A percentile compares a stretch with the other conserved stretches of the same genome.
Evolutionary conservation across 2,113 vertebrate species (phyloP).

Genomic region (Ramphastos sulfuratus): DNA sequence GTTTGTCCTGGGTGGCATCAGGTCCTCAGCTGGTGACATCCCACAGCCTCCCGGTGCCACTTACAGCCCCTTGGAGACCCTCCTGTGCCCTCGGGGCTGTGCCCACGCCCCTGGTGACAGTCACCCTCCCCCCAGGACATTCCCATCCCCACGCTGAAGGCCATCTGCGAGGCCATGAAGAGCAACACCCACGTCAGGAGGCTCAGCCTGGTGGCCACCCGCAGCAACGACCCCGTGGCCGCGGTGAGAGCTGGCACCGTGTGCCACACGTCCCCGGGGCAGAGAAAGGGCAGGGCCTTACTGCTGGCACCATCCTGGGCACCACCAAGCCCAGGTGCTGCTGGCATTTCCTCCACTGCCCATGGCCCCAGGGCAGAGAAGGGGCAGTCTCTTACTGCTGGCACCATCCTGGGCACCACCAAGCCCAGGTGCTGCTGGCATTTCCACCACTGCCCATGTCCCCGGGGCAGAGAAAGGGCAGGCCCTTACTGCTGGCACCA

Average conservation of each 20-base stretch:
- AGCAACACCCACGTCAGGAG: constrained; percentile 85
- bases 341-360: not conserved
- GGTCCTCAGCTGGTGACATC: not conserved
- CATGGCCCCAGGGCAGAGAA: too few species aligned
- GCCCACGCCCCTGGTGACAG: not conserved
- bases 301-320: not conserved
- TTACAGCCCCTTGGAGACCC: too few species aligned
- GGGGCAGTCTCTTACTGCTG: too few species aligned
- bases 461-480: not conserved
- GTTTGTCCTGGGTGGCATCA: not conserved
- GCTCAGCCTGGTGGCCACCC: constrained; percentile 91
- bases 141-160: constrained; percentile 85
- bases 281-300: rapidly evolving
- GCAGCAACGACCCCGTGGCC: constrained; percentile 93
- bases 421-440: too few species aligned
- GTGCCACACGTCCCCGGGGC: not conserved
- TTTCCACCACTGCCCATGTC: too few species aligned
- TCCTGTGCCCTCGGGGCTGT: too few species aligned
- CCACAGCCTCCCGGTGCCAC: too few species aligned
- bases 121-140: constrained; percentile 81
- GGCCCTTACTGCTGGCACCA: too few species aligned
- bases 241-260: constrained; percentile 72
- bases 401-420: too few species aligned
- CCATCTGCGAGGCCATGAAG: constrained; percentile 90
- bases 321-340: not conserved